Percentiles rank a stretch among this genome's conserved stretches.
phyloP scores from a whole-genome alignment of 2,888 invertebrate genomes.

The Alloplasta piceator region DNA sequence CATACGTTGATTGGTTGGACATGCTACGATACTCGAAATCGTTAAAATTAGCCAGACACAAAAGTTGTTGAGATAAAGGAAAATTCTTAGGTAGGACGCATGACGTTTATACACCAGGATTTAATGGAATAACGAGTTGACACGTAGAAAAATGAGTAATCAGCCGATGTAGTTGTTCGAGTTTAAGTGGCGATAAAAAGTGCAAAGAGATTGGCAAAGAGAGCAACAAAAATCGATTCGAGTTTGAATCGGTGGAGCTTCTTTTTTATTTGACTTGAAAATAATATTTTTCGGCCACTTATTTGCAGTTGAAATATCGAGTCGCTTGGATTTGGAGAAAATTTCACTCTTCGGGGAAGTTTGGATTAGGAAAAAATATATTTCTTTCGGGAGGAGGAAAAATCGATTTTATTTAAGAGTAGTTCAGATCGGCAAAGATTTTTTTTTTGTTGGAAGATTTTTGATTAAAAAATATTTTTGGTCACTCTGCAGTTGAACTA shows the following conservation, averaged over 20 bases:
- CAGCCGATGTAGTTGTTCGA: slow-evolving; percentile 38
- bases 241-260: no score
- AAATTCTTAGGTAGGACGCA: slow-evolving; percentile 42
- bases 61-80: neutral
- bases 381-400: no score
- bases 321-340: neutral
- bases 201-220: slow-evolving; percentile 4
- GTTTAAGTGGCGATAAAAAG: neutral
- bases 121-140: slow-evolving; percentile 46
- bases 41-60: slow-evolving; percentile 8
- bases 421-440: no score
- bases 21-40: slow-evolving; percentile 53
- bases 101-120: slow-evolving; percentile 32
- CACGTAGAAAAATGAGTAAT: slow-evolving; percentile 48
- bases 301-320: no score
- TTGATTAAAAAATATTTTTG: no score
- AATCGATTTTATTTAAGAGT: no score
- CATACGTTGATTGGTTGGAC: slow-evolving; percentile 40
- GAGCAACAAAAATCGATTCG: slow-evolving; percentile 15
- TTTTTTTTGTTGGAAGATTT: no score
- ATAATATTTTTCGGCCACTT: no score
- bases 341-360: neutral
- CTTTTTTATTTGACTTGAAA: neutral
- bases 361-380: neutral
- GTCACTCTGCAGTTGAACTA: no score